These are phyloP conservation scores for Cherax quadricarinatus DNA, from an alignment of 1,140 invertebrate species.

Conservation along the genomic window DNA sequence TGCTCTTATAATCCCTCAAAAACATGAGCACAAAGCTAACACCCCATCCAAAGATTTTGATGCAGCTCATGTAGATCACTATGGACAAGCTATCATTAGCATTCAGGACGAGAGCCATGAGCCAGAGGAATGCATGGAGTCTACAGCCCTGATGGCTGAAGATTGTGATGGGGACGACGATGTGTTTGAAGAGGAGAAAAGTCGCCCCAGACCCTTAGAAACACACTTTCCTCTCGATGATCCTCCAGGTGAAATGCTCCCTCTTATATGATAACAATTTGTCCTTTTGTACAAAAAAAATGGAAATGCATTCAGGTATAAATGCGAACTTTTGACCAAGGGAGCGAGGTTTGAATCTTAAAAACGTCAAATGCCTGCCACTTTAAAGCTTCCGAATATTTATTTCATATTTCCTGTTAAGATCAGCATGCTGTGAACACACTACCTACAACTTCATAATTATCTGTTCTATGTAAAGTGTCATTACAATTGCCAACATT, in stretches of 20 bases:
- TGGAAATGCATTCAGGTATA: not conserved
- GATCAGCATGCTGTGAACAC: not conserved
- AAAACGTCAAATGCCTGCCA: not conserved
- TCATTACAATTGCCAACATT: not conserved
- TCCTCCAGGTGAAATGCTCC: constrained; percentile 17
- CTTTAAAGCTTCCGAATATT: not conserved
- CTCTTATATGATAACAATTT: constrained; percentile 20
- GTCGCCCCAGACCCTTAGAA: constrained; percentile 22
- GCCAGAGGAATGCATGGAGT: constrained; percentile 18
- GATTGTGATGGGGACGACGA: constrained; percentile 21
- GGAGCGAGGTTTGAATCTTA: not conserved
- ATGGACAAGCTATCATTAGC: constrained; percentile 11
- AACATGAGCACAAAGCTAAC: not conserved
- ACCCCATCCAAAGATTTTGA: not conserved
- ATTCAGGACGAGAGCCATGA: not conserved
- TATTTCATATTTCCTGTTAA: not conserved
- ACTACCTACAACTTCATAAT: not conserved
- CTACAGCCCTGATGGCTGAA: constrained; percentile 16
- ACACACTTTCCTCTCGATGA: constrained; percentile 44
- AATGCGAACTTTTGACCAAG: not conserved
- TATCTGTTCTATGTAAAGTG: not conserved
- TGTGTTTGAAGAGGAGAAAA: constrained; percentile 30
- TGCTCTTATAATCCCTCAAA: not conserved
- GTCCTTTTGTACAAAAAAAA: not conserved
- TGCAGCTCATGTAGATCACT: not conserved